Conservation (phyloP, 2,113 vertebrate genomes). For the Pardalotus punctatus region DNA sequence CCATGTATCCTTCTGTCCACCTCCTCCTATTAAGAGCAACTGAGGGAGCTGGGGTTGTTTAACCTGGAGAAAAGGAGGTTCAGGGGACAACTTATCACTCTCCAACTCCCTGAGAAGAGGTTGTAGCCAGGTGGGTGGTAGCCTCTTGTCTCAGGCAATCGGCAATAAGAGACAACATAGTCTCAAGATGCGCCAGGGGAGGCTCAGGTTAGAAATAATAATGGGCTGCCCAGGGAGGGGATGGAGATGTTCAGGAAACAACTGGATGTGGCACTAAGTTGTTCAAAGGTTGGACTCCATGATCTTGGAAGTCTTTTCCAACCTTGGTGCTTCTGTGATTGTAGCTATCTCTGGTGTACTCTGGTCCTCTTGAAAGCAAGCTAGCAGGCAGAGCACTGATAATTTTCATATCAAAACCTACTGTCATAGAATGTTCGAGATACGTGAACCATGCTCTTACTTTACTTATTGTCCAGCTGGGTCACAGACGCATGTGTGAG, state of each 20-base stretch:
- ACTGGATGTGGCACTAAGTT: neutral
- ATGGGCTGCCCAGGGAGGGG: neutral
- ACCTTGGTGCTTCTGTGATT: neutral
- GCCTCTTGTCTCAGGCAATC: neutral
- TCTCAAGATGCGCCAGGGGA: neutral
- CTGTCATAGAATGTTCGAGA: neutral
- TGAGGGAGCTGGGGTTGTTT: neutral
- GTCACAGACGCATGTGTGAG: neutral
- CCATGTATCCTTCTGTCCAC: accelerated
- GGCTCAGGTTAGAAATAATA: neutral
- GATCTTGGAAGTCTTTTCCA: neutral
- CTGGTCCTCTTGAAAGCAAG: neutral
- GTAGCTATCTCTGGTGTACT: neutral
- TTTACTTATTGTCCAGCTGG: neutral
- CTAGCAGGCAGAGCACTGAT: neutral
- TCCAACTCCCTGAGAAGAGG: neutral
- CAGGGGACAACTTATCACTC: neutral
- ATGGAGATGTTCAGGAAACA: neutral
- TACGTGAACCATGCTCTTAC: neutral
- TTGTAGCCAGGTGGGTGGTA: neutral
- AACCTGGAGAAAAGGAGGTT: neutral
- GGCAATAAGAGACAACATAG: neutral
- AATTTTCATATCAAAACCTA: neutral
- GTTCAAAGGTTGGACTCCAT: neutral
- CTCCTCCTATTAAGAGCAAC: neutral